Evolutionary conservation across 2,113 vertebrate genomes (phyloP).

Genomic region (Syrrhaptes paradoxus): DNA sequence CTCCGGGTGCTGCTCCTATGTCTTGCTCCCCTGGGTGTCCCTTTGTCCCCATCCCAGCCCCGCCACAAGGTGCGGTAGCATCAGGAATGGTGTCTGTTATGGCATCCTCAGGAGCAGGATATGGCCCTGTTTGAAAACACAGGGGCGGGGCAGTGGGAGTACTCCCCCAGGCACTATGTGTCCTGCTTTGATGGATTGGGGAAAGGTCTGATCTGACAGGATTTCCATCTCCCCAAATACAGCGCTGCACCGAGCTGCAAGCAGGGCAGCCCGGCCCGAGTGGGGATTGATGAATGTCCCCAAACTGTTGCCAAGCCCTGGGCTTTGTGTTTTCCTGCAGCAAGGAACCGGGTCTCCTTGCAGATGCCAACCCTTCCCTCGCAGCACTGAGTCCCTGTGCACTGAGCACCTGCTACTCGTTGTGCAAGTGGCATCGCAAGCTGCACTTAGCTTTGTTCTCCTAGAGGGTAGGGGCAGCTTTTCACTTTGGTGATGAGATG

Average conservation of each 20-base stretch:
- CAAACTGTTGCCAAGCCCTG: neutral
- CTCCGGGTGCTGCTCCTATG: neutral
- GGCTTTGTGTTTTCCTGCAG: neutral
- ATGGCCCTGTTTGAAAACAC: neutral
- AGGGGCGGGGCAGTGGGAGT: fast-evolving
- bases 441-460: fast-evolving
- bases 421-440: fast-evolving
- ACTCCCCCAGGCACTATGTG: neutral
- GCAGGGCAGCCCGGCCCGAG: neutral
- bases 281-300: neutral
- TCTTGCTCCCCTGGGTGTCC: neutral
- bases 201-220: neutral
- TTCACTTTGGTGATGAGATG: neutral
- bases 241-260: fast-evolving
- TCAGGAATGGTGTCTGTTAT: fast-evolving
- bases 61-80: neutral
- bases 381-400: fast-evolving
- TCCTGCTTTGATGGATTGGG: fast-evolving
- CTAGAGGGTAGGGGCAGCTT: neutral
- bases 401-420: fast-evolving
- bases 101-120: neutral
- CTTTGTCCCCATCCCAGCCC: neutral
- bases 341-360: neutral
- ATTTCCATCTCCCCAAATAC: neutral
- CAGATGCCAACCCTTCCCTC: fast-evolving